Percentiles rank a stretch among this genome's conserved stretches.
Evolutionary conservation across 1,140 invertebrate species (phyloP).

Genomic region (Penaeus indicus): DNA sequence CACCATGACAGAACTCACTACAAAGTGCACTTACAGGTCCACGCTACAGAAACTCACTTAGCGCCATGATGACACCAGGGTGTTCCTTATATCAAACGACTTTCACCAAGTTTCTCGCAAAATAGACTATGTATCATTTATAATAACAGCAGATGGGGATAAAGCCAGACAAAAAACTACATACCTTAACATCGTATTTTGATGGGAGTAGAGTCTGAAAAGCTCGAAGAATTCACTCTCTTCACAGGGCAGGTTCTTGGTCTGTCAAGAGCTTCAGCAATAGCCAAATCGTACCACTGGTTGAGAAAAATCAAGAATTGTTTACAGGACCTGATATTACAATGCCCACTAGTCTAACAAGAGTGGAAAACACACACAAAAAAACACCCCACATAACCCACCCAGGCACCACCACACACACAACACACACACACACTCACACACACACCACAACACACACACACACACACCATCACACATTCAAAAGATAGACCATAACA

Average conservation of each 20-base stretch:
- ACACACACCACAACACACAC: too few species aligned
- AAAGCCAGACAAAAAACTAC: background rate
- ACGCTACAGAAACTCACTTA: too few species aligned
- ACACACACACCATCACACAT: too few species aligned
- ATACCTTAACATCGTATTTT: slow-evolving; percentile 76
- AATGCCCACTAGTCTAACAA: background rate
- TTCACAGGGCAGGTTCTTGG: slow-evolving; percentile 72
- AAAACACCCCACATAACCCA: too few species aligned
- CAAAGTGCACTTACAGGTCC: too few species aligned
- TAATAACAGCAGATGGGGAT: background rate
- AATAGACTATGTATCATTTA: background rate
- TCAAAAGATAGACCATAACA: too few species aligned
- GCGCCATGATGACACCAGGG: too few species aligned
- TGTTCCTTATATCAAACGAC: too few species aligned
- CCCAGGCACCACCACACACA: too few species aligned
- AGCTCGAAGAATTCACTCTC: slow-evolving; percentile 76
- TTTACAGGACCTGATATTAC: background rate
- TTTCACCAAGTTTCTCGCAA: background rate
- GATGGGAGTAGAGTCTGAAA: slow-evolving; percentile 74
- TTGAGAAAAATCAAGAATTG: slow-evolving; percentile 62
- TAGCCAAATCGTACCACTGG: slow-evolving; percentile 80
- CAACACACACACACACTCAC: too few species aligned
- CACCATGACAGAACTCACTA: too few species aligned
- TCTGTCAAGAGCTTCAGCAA: slow-evolving; percentile 74
- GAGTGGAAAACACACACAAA: too few species aligned